Evolutionary conservation across 1,140 invertebrate genomes (phyloP), one percentile per base, ranked within the genome.

Genomic region (Papilio dardanus): DNA sequence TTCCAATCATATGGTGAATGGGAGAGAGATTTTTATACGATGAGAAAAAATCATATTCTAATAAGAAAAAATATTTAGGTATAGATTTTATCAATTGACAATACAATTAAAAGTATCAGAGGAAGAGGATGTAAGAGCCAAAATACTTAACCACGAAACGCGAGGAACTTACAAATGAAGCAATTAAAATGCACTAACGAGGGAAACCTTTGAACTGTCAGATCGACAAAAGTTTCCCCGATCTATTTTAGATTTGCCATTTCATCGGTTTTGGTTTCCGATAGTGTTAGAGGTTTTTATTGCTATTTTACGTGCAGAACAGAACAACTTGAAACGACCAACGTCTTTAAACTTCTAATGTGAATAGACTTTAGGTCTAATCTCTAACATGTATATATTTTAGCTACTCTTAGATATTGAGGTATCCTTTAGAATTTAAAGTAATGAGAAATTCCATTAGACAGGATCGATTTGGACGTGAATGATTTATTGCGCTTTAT

Each of bases 401-500:
- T n/a, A n/a, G n/a, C n/a, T n/a, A n/a, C n/a, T n/a, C n/a, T n/a
- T n/a, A n/a, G n/a, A n/a, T n/a, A n/a, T n/a, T n/a, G n/a, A n/a
- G 14, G n/a, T 46, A 46, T n/a, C 14, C 40, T 42, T 5, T 46
- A 24, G 21, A 58, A 12, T 28, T 62, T 28, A 3, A 54, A 54
- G 21, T 54, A 71, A 46, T 71, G 35, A 71, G 24, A 6, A 42
- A 71, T 30, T 50, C 68, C 35, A 71, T 37, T 40, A 24, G 68
- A 21, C 68, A 42, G 12, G 35, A 24, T 3, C 35, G n/a, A 3
- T 16, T 24, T 14, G 24, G 68, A 71, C 14, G 37, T 35, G 42
- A 30, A 71, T 71, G 68, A 50, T 71, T 71, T 71, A 71, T 50
- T 71, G 68, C 68, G 68, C 21, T 31, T 50, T 50, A 73, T 33